Evolutionary conservation across 2,113 vertebrate species (phyloP).

Genomic region (Marmota flaviventris): DNA sequence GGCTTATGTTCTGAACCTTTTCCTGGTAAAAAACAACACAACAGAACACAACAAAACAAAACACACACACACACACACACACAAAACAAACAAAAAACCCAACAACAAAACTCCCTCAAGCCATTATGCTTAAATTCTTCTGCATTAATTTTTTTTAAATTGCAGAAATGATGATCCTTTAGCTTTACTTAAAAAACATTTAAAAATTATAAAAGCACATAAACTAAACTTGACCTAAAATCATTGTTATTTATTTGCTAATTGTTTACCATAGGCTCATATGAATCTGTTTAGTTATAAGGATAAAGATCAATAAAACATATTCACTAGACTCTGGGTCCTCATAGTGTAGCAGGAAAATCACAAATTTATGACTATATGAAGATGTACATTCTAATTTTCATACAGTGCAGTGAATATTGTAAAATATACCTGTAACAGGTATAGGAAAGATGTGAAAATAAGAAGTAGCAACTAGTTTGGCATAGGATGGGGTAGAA

Average conservation of each 20-base stretch:
- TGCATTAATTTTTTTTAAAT: slow-evolving; percentile 7
- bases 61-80: too few relatives aligned
- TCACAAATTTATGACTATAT: background rate
- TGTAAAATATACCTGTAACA: background rate
- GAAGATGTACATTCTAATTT: background rate
- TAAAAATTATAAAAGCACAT: background rate
- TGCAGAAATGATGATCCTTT: background rate
- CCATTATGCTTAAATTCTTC: background rate
- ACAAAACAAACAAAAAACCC: background rate
- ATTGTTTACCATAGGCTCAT: background rate
- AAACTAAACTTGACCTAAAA: background rate
- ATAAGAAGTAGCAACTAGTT: background rate
- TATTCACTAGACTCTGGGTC: background rate
- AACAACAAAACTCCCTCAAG: background rate
- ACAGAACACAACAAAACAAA: background rate
- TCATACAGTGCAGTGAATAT: background rate
- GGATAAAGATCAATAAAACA: slow-evolving; percentile 17
- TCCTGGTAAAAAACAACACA: background rate
- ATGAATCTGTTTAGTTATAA: slow-evolving; percentile 40
- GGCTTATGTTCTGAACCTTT: background rate
- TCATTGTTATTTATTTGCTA: background rate
- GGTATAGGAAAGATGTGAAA: background rate
- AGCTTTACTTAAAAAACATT: background rate
- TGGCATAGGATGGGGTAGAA: background rate
- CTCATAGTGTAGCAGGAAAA: background rate